Base-by-base conservation (phyloP, 2,888 invertebrate species). In the Pinctada fucata region DNA sequence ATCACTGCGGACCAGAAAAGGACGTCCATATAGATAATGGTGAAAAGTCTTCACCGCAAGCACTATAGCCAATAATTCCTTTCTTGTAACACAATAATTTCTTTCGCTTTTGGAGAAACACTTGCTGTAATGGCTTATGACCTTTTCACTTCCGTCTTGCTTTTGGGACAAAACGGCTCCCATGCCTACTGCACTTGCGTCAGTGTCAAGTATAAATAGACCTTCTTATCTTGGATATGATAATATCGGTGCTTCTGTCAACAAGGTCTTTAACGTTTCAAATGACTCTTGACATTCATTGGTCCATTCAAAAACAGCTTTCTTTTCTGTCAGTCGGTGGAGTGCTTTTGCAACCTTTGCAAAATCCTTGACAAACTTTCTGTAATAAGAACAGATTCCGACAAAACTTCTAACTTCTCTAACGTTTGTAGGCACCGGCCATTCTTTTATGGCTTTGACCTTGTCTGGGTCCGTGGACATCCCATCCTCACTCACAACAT, bases 1-100 rank as follows among this genome's bases (percentile, higher is more conserved):
- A 51, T 85, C 82, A 6, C 83, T 83, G 13, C 83, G 2, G 3
- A 85, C 47, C 2, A 77, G 8, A 66, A 84, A 83, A n/a, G 67
- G 31, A 8, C 73, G 47, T 6, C 80, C 85, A 50, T 31, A 31
- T 31, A 31, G 31, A 31, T 31, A 31, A 31, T 31, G 31, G 31
- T 31, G 31, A 31, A 31, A 31, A 31, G 31, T 31, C 31, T 31
- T 31, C 31, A 31, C 31, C 31, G 31, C 31, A 31, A 31, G 31
- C 31, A 31, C 31, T 31, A 31, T 31, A 31, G 31, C 31, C 31
- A 31, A 31, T 31, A 31, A 31, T 31, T 84, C 81, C 45, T 72
- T 47, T 8, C 78, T 48, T 4, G 81, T 84, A 45, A 82, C 81
- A 79, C 84, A 84, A 63, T 81, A 83, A n/a, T 76, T 72, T 51